phyloP scores from a whole-genome alignment of 2,888 invertebrate genomes.

The Leptogaster cylindrica region DNA sequence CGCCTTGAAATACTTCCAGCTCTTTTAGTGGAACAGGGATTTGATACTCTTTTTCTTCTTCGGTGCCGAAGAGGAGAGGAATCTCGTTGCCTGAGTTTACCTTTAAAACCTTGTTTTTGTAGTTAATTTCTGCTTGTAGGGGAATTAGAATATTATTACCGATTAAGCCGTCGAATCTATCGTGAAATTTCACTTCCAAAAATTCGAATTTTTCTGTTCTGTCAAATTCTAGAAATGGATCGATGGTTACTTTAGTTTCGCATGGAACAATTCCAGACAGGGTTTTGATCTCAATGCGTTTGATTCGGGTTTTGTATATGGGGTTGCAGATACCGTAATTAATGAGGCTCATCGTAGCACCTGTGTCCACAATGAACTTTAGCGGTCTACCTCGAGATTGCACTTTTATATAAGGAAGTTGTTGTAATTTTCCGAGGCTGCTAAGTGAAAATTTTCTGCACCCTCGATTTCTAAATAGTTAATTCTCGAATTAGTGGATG shows the following conservation, averaged over 20 bases:
- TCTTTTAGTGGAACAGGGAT: not conserved
- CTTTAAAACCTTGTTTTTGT: not conserved
- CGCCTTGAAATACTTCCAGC: constrained; percentile 12
- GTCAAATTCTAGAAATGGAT: constrained; percentile 21
- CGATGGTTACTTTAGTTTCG: constrained; percentile 6
- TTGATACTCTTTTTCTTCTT: constrained; percentile 12
- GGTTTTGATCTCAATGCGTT: not conserved
- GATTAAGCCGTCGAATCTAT: constrained; percentile 18
- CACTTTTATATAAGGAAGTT: constrained; percentile 42
- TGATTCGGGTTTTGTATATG: constrained; percentile 32
- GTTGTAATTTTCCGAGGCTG: constrained; percentile 17
- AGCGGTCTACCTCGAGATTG: constrained; percentile 37
- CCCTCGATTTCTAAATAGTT: not conserved
- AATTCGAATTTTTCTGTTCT: constrained; percentile 8
- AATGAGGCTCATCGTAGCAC: constrained; percentile 40
- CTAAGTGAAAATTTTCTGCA: constrained; percentile 31
- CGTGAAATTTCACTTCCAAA: constrained; percentile 3
- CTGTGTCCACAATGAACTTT: constrained; percentile 41
- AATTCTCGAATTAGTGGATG: not conserved
- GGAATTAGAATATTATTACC: constrained; percentile 20
- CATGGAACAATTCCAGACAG: not conserved
- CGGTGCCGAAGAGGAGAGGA: constrained; percentile 6
- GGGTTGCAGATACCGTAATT: constrained; percentile 40
- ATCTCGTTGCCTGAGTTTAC: constrained; percentile 27
- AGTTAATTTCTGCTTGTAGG: constrained; percentile 4